A percentile compares a stretch with the other conserved stretches of the same genome.
These are phyloP conservation scores for Ophion slaviceki DNA, from an alignment of 2,888 invertebrate species.

Conservation along the genomic window DNA sequence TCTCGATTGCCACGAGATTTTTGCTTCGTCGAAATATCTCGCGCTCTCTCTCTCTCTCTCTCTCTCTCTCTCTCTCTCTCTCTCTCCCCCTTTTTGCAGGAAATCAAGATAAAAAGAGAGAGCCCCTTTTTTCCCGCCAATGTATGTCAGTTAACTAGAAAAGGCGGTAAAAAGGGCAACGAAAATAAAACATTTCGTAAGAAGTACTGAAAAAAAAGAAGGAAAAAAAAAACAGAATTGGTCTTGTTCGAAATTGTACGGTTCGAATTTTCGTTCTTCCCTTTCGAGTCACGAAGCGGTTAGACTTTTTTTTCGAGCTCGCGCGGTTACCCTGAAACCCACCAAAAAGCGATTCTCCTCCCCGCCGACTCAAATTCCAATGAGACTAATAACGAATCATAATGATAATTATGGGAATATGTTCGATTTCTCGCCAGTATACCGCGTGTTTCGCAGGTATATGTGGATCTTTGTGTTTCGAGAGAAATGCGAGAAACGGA, in stretches of 20 bases:
- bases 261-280: background rate
- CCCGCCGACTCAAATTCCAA: too few relatives aligned
- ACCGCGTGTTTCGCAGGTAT: constrained; percentile 1
- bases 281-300: constrained; percentile 14
- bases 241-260: constrained; percentile 7
- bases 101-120: constrained; percentile 27
- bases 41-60: background rate
- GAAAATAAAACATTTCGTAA: constrained; percentile 24
- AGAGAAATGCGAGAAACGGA: too few relatives aligned
- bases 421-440: constrained; percentile 40
- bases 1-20: constrained; percentile 54
- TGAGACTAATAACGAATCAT: background rate
- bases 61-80: background rate
- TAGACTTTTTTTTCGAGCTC: background rate
- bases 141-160: background rate
- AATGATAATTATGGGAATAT: background rate
- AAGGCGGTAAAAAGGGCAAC: too few relatives aligned
- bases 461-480: too few relatives aligned
- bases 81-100: background rate
- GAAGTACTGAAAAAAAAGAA: constrained; percentile 9
- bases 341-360: background rate
- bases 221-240: background rate
- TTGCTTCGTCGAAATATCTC: constrained; percentile 48
- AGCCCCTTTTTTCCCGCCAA: background rate
- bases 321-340: background rate